Base-by-base conservation (phyloP, 2,113 vertebrate species). In the Salvelinus fontinalis region DNA sequence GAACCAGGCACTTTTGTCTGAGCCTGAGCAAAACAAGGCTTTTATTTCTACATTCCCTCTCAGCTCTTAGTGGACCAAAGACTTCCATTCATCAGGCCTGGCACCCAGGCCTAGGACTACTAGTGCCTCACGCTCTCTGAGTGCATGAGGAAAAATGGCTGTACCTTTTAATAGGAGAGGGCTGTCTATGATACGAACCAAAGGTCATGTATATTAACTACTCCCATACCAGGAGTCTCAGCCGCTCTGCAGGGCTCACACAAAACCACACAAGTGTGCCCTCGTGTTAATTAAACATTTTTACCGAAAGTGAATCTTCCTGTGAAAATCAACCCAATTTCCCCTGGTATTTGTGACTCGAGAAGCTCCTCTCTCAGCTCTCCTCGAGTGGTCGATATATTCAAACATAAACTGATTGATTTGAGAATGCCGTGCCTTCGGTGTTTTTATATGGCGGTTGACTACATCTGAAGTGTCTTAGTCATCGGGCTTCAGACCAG, bases 361-460 rank as follows among this genome's bases (percentile, higher is more conserved):
- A 93, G 90, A 88, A 91, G 89, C 90, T 88, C 86, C 86, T 89
- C 90, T 86, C 78, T 77, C 81, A 78, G 79, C 85, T 85, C 85
- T 71, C 73, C 87, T 93, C 68, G 84, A 94, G 93, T 90, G 89
- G 89, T 88, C 88, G 88, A 93, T 92, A 91, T 92, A 93, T 94
- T 92, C 92, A 93, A 93, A 93, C 93, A 92, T 94, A 92, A 93
- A 93, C 92, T 91, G 93, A 93, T 93, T 93, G 93, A 93, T 94
- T 92, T 87, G 84, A 91, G 92, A 89, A 93, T 85, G 87, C 87
- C 79, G 84, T 83, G 86, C 85, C 91, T 88, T 89, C 91, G 86
- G 91, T 88, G 90, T 93, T 87, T 92, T 92, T 77, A 84, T 84
- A 68, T 78, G 57, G 88, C 86, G 60, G 84, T 86, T 90, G 90